Base-by-base conservation (phyloP, 2,888 invertebrate genomes). In the Cosmia trapezina region DNA sequence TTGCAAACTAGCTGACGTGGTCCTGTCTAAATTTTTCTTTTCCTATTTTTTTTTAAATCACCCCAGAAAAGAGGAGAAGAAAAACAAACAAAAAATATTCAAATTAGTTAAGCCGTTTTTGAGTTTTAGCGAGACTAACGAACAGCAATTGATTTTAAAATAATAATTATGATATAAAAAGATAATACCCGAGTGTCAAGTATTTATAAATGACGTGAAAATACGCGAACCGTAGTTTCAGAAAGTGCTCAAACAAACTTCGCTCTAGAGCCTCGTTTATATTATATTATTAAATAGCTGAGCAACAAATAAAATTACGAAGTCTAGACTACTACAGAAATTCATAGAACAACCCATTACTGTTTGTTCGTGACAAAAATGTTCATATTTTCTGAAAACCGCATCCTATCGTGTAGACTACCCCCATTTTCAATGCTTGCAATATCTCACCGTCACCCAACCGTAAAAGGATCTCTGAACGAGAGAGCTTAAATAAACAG, bases 401-500 rank as follows among this genome's bases (percentile, higher is more conserved):
- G 33, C 41, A 54, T 59, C 47, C 56, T 45, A 37, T 60, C 47
- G 43, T 28, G 33, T 17, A 43, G 47, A 69, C 53, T 53, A 73
- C 43, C 33, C 47, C 43, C 54, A 54, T 60, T 66, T 80, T 67
- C 63, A 70, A 59, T 62, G 66, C 70, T 54, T 22, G 62, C 53
- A 64, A 47, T 72, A 69, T 72, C 57, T 69, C 45, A 37, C 33
- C 17, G 11, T n/a, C 62, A 75, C 12, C 69, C 37, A 54, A 33
- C 47, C 41, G 68, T 59, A 72, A 80, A 78, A 78, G 56, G 59
- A 70, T 78, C 68, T 70, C 53, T 60, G 73, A 78, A 71, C 67
- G 64, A 73, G 72, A 67, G 54, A 76, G 66, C 70, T 80, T 71
- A 68, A 81, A 84, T 84, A 84, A 83, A 83, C 74, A 78, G 76